Base-by-base conservation (phyloP, 2,113 vertebrate species). In the Charadrius vociferus region DNA sequence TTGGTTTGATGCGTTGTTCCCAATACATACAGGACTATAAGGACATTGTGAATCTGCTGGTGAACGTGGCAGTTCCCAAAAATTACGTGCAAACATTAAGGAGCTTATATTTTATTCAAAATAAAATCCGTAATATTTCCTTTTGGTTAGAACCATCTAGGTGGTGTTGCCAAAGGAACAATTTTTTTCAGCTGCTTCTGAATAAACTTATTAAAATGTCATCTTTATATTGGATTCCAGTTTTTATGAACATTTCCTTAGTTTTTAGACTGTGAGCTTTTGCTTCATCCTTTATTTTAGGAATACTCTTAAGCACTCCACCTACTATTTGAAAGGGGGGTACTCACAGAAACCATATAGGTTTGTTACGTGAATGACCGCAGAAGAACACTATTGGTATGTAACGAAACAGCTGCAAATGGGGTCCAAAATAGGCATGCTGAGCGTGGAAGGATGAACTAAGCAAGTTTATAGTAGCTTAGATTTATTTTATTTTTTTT, bases 191-290 rank as follows among this genome's bases (percentile, higher is more conserved):
- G 27, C 74, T 83, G 80, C 11, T 85, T 92, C 66, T 84, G 93
- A 97, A 95, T 94, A 93, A 75, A 81, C 81, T 86, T 96, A 67
- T 27, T 73, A 91, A 75, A 96, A 88, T 95, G 94, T 90, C 81
- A 88, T 98, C 92, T 53, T 91, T 91, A 82, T 79, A 91, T 86
- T 61, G 80, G 95, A 97, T 97, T 93, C 84, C 65, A 92, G 81
- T 95, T 97, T 97, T 97, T 97, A 43, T 52, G 71, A 84, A 43
- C 63, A 50, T 53, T 81, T 66, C 59, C 63, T 55, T 79, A 55
- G 68, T 73, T 72, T 47, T 92, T 82, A 88, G 45, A 18, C 41
- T 22, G n/a, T 67, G 43, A 88, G 68, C 52, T 89, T 75, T 89
- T 93, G 72, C 61, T 78, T 81, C 39, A 9, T 70, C 43, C 7